phyloP scores from a whole-genome alignment of 2,797 vertebrate species.

The Gymnocypris eckloni region DNA sequence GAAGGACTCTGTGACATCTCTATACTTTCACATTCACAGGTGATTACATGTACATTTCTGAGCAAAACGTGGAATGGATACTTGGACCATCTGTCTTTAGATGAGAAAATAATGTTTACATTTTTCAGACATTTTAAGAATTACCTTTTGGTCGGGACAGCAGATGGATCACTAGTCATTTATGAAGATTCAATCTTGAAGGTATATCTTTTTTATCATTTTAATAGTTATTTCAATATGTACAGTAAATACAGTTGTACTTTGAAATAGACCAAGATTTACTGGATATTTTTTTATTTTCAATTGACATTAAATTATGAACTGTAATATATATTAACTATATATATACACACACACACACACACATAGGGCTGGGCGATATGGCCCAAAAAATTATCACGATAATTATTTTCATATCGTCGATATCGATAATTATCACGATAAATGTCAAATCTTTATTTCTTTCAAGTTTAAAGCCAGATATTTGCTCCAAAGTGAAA shows the following conservation, averaged over 20 bases:
- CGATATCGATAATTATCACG: no score
- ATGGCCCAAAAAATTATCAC: no score
- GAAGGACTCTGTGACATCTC: constrained; percentile 88
- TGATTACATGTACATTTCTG: constrained; percentile 57
- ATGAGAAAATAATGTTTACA: constrained; percentile 45
- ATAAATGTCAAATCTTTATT: no score
- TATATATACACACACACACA: no score
- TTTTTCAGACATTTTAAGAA: constrained; percentile 81
- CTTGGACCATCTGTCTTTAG: neutral
- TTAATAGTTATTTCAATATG: neutral
- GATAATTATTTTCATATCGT: no score
- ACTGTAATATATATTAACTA: no score
- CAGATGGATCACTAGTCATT: constrained; percentile 87
- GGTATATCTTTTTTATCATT: constrained; percentile 73
- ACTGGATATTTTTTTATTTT: neutral
- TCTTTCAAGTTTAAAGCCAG: no score
- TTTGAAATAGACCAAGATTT: neutral
- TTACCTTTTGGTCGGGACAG: constrained; percentile 91
- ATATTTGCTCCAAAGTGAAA: no score
- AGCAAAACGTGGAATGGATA: neutral
- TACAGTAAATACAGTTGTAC: neutral
- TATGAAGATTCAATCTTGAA: constrained; percentile 90
- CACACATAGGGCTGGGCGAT: no score
- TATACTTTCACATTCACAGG: constrained; percentile 86
- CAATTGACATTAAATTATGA: neutral